Evolutionary conservation across 2,888 invertebrate species (phyloP), one percentile per base, ranked within the genome.

Genomic region (Perdita meconis): DNA sequence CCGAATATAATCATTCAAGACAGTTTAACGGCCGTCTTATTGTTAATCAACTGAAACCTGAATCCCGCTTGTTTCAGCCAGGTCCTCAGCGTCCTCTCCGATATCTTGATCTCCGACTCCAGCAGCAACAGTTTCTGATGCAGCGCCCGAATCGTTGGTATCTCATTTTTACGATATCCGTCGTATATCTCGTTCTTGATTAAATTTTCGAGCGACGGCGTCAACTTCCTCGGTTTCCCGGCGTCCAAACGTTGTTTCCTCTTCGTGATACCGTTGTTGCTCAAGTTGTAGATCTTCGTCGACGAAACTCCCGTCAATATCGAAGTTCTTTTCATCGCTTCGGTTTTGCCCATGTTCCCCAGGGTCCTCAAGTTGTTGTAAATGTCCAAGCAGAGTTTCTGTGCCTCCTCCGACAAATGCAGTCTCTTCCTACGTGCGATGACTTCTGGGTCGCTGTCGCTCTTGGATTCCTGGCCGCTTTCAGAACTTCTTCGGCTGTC

Each of bases 51-150:
- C 12, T 47, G 47, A 22, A 47, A 47, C 22, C 19, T 47, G 22
- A 47, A 47, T 16, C 47, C 47, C 19, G 47, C 47, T 47, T 47
- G 19, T 47, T 47, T 47, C 22, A 47, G 19, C 47, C 47, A 47
- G 19, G 19, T 47, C 19, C 47, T 47, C 22, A 47, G 4, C 3
- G 47, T 47, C 19, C 19, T 47, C 12, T 47, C 47, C 10, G 47
- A 47, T 19, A 47, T 19, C 22, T 16, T 47, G 10, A 47, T 19
- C 19, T 19, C 47, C 0, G 47, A 19, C 12, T 47, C 47, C 19
- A 47, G 12, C 10, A 19, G 19, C 47, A 47, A 19, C 22, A 47
- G 10, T 22, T 47, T 47, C 12, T 47, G 47, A 19, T 47, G 22
- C 47, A 47, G 19, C 1, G 47, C 47, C 10, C 47, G 47, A 22